A percentile compares a stretch with the other conserved stretches of the same genome.
phyloP scores from a whole-genome alignment of 2,113 vertebrate genomes.

The Cyanocitta stelleri region DNA sequence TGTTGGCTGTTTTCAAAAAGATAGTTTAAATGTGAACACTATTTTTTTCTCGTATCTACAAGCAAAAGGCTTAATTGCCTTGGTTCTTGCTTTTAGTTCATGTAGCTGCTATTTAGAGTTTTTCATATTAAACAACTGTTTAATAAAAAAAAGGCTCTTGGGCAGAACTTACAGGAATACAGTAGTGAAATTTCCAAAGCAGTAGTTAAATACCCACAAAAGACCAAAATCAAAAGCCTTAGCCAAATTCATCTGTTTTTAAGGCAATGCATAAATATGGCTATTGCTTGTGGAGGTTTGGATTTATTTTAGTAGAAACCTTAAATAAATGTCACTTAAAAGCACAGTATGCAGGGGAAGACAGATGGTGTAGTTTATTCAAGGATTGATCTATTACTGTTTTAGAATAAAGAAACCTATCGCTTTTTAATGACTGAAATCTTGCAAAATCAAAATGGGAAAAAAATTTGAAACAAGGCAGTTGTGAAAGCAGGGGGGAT shows the following conservation, averaged over 20 bases:
- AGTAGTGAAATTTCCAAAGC: neutral
- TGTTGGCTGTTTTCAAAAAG: neutral
- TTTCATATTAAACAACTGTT: neutral
- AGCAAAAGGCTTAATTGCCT: neutral
- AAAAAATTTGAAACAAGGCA: neutral
- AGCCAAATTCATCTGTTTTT: neutral
- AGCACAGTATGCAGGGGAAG: neutral
- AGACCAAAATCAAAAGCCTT: neutral
- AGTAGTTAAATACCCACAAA: neutral
- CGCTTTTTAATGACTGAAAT: neutral
- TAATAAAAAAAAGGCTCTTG: neutral
- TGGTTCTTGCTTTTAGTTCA: neutral
- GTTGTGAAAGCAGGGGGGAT: neutral
- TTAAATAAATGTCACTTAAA: neutral
- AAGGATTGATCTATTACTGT: neutral
- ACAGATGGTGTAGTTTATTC: neutral
- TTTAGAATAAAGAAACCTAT: neutral
- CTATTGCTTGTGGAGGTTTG: neutral
- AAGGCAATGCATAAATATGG: neutral
- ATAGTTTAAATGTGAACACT: neutral
- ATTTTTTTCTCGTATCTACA: neutral
- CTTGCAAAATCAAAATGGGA: neutral
- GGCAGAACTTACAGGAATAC: neutral
- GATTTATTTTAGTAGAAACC: neutral
- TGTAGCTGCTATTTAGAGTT: neutral